phyloP scores from a whole-genome alignment of 2,797 vertebrate species.

The Peromyscus aztecus region DNA sequence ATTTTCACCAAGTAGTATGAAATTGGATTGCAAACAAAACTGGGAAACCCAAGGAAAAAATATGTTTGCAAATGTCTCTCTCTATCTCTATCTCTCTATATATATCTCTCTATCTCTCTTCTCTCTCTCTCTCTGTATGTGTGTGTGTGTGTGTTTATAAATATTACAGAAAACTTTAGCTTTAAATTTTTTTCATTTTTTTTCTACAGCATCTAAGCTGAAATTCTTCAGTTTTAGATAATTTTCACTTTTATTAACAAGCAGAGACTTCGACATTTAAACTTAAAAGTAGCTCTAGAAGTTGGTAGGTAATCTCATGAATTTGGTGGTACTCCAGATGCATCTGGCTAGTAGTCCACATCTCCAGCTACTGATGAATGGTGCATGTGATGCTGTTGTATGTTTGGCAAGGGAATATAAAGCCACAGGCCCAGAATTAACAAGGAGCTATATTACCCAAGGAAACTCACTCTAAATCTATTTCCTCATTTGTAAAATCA shows the following conservation, averaged over 20 bases:
- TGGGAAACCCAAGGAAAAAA: conserved; percentile 18
- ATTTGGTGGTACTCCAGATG: neutral
- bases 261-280: neutral
- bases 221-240: conserved; percentile 45
- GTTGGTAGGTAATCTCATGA: neutral
- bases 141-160: neutral
- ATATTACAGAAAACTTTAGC: conserved; percentile 14
- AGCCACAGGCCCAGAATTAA: conserved; percentile 10
- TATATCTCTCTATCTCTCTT: neutral
- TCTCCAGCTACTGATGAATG: neutral
- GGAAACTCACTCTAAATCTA: neutral
- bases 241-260: conserved; percentile 28
- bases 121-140: neutral
- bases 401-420: neutral
- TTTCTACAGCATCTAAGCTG: neutral
- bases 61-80: neutral
- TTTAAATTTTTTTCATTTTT: conserved; percentile 27
- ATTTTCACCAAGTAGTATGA: conserved; percentile 39
- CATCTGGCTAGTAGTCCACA: neutral
- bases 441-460: neutral
- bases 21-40: conserved; percentile 24
- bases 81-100: neutral
- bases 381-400: neutral
- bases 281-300: conserved; percentile 22
- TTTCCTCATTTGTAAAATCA: conserved; percentile 38